Evolutionary conservation across 2,797 vertebrate species (phyloP).

Genomic region (Decapterus maruadsi): DNA sequence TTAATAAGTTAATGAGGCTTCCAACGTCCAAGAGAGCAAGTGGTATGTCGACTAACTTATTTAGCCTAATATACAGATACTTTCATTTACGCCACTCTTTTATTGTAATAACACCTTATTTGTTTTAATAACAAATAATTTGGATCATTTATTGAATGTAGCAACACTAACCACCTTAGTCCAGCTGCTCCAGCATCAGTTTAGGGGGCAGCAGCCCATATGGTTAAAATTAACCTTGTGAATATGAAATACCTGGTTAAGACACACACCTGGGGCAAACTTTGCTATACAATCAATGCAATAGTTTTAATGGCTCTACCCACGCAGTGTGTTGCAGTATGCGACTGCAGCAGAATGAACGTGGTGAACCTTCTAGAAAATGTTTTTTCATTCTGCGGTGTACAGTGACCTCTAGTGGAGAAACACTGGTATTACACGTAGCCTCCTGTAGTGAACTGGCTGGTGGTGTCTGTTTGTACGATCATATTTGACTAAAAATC

Average conservation of each 20-base stretch:
- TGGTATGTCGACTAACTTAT: background rate
- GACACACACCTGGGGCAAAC: background rate
- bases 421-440: constrained; percentile 9
- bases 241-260: background rate
- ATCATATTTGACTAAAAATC: background rate
- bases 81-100: background rate
- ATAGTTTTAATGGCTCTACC: background rate
- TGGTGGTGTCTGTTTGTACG: too few species aligned
- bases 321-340: background rate
- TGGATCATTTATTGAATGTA: background rate
- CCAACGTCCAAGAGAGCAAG: background rate
- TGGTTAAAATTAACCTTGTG: background rate
- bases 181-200: background rate
- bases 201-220: background rate
- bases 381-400: background rate
- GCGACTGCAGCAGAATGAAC: constrained; percentile 4
- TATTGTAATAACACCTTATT: too few species aligned
- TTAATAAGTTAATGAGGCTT: too few species aligned
- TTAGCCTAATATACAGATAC: background rate
- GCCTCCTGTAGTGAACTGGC: too few species aligned
- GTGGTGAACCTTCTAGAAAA: background rate
- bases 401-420: constrained; percentile 51
- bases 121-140: too few species aligned
- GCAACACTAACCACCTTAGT: background rate
- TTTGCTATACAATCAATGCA: background rate